These are phyloP conservation scores for Eptesicus fuscus DNA, from an alignment of 2,113 vertebrate species.

Conservation along the genomic window DNA sequence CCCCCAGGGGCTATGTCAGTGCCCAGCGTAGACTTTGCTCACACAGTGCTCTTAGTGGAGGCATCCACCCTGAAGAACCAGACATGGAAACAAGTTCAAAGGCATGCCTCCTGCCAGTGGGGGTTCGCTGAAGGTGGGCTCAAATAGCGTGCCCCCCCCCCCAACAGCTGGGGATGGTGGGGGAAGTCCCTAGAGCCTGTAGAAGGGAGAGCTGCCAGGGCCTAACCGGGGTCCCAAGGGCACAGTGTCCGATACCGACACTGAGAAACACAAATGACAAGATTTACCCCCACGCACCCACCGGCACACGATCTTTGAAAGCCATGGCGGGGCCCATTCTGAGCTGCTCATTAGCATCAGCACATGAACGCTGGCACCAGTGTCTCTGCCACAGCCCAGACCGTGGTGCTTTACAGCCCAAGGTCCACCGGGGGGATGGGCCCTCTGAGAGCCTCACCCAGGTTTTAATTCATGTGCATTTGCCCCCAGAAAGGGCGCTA, in stretches of 20 bases:
- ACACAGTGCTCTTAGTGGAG: background rate
- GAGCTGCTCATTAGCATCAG: background rate
- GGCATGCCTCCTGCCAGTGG: background rate
- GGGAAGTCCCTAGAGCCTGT: background rate
- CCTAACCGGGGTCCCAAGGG: background rate
- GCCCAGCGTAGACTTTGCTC: accelerated
- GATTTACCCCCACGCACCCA: background rate
- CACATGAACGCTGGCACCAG: background rate
- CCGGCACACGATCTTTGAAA: background rate
- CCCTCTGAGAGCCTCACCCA: background rate
- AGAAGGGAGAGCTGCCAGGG: background rate
- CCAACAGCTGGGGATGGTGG: background rate
- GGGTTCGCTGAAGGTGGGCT: background rate
- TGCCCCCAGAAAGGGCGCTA: background rate
- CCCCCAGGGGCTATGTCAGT: accelerated
- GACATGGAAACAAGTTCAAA: background rate
- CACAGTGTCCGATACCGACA: background rate
- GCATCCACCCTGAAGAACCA: background rate
- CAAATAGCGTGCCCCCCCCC: accelerated
- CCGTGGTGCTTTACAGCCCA: constrained; percentile 32
- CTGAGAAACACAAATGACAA: constrained; percentile 44
- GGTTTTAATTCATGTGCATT: background rate
- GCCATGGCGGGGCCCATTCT: background rate
- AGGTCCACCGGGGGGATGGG: background rate
- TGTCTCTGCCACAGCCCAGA: constrained; percentile 10